Evolutionary conservation across 1,140 invertebrate species (phyloP), one percentile per base, ranked within the genome.

Genomic region (Bombus confusus): DNA sequence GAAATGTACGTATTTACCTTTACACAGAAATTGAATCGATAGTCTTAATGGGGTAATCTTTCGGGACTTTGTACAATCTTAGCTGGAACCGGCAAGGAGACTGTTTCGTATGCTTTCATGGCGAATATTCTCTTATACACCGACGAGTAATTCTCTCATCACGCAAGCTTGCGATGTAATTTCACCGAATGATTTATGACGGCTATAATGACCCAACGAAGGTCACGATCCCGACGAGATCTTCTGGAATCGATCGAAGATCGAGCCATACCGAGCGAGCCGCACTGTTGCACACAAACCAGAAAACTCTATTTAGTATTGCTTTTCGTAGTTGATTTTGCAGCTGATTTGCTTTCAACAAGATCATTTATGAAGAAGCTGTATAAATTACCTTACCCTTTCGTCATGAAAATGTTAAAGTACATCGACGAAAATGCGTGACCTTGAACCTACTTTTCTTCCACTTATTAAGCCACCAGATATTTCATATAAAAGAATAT

Each of bases 141-240:
- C 85, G 86, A 43, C 89, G 79, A 85, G 91, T 91, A 91, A 92
- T 90, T 90, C 89, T 92, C 91, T 92, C 90, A 92, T 92, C 89
- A 86, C 86, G 90, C 88, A 71, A 87, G 89, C 82, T 83, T 59
- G 86, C 87, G 91, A 88, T 91, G 91, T 90, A 92, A 92, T 91
- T 91, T 90, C 82, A 62, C 89, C 86, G 87, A 79, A 92, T 92
- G 91, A 92, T 92, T 92, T 92, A 91, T 91, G 89, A 80, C 75
- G 84, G 83, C 86, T 80, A 84, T 92, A 92, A 92, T 91, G 90
- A 91, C 90, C 80, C 85, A 85, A 88, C 86, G 82, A 91, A 92
- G 91, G 90, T 92, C 90, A 87, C 76, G 91, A 92, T 89, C 91
- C 83, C 91, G 80, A 85, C 47, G 82, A 88, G 91, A 92, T 92